These are phyloP conservation scores for Tetanocera ferruginea DNA, from an alignment of 2,888 invertebrate species.

Conservation along the genomic window DNA sequence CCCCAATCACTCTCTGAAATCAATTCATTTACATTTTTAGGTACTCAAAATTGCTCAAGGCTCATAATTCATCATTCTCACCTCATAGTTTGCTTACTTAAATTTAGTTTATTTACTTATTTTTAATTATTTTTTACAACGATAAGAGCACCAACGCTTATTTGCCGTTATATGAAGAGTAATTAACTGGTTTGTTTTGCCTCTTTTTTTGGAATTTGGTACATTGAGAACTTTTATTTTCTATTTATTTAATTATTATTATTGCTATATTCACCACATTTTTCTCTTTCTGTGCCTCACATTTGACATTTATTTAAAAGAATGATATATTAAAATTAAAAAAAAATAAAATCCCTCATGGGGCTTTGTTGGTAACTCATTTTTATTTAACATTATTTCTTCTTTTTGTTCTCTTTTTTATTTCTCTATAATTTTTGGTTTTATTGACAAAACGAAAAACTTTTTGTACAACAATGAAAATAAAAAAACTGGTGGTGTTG, in stretches of 20 bases:
- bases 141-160: background rate
- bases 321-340: slow-evolving; percentile 9
- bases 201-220: slow-evolving; percentile 37
- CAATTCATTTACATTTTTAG: too few relatives aligned
- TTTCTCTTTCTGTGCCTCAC: slow-evolving; percentile 44
- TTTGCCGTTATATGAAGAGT: slow-evolving; percentile 14
- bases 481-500: slow-evolving; percentile 67
- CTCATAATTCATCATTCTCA: background rate
- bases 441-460: background rate
- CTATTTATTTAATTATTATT: slow-evolving; percentile 12
- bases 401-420: slow-evolving; percentile 63
- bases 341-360: slow-evolving; percentile 13
- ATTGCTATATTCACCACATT: slow-evolving; percentile 21
- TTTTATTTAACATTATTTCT: slow-evolving; percentile 61
- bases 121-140: background rate
- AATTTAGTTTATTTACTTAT: background rate
- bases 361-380: slow-evolving; percentile 41
- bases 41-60: too few relatives aligned
- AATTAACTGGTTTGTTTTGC: slow-evolving; percentile 40
- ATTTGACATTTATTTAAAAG: slow-evolving; percentile 43
- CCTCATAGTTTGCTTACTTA: background rate
- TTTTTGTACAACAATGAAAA: slow-evolving; percentile 34
- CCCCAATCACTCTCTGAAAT: too few relatives aligned
- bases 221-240: slow-evolving; percentile 20
- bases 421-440: slow-evolving; percentile 46